Base-by-base conservation (phyloP, 2,888 invertebrate species). In the Platycnemis pennipes region DNA sequence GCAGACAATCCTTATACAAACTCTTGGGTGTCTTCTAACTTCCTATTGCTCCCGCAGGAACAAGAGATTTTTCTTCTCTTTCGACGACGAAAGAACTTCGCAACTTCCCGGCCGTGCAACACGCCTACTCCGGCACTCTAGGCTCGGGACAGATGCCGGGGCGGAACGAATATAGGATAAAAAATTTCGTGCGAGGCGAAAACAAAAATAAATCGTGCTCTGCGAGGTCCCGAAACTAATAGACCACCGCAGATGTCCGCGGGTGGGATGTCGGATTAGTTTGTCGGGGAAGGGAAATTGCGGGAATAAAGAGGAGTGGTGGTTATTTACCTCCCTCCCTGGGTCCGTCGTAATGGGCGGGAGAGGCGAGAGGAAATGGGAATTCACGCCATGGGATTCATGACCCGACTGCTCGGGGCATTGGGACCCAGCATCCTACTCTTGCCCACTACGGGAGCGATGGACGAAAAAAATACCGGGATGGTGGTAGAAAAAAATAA, bases 161-260 rank as follows among this genome's bases (percentile, higher is more conserved):
- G 37, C 7, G 31, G 37, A 77, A 77, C 37, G 37, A 13, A 49
- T 19, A 49, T 19, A n/a, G n/a, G n/a, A n/a, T n/a, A n/a, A n/a
- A n/a, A n/a, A n/a, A n/a, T n/a, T 63, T 63, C 26, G 16, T 26
- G 63, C 22, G 63, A 63, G 26, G 63, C 26, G 63, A 19, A 77
- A 77, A 77, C 37, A 37, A 77, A 77, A 77, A 77, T 77, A 77
- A 77, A 77, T 77, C 77, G 77, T 77, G 77, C 77, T 13, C 77
- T 31, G 77, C 37, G 77, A 37, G 37, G 77, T 77, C 31, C 77
- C 37, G 77, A 77, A 77, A 77, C 77, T 77, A 77, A 77, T 77
- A 16, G 77, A 77, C 77, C 77, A 37, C 77, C 37, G 77, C 77
- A 77, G 77, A 77, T 77, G 77, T 77, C 77, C 77, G 77, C 77